Evolutionary conservation across 2,113 vertebrate species (phyloP).

Genomic region (Alectura lathami): DNA sequence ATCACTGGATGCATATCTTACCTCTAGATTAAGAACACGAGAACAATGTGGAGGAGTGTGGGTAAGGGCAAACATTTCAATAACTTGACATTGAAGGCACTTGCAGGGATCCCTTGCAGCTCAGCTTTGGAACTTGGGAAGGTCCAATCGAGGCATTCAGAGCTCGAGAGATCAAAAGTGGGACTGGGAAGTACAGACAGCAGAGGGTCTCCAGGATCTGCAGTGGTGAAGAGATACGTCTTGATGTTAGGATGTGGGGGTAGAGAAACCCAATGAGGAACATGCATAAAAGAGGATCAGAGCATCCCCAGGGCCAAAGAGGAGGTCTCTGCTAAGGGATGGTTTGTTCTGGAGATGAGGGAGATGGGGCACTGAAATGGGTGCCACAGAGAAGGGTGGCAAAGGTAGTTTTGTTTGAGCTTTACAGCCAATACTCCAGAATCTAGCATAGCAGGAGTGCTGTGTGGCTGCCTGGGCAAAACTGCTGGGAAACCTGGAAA

Average conservation of each 20-base stretch:
- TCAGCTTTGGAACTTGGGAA: neutral
- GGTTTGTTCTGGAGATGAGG: neutral
- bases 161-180: neutral
- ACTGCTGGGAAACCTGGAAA: neutral
- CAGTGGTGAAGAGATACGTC: neutral
- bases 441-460: neutral
- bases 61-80: neutral
- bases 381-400: neutral
- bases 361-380: neutral
- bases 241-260: neutral
- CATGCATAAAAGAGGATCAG: neutral
- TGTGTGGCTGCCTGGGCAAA: neutral
- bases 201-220: neutral
- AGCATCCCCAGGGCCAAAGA: fast-evolving
- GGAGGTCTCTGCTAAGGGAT: neutral
- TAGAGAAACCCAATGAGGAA: neutral
- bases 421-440: neutral
- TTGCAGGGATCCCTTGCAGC: neutral
- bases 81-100: neutral
- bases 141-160: neutral
- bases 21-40: neutral
- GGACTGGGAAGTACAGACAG: neutral
- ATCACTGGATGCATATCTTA: neutral
- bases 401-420: neutral
- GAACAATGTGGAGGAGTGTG: neutral